These are phyloP conservation scores for Scaptodrosophila lebanonensis DNA, from an alignment of 1,140 invertebrate species.

Conservation along the genomic window DNA sequence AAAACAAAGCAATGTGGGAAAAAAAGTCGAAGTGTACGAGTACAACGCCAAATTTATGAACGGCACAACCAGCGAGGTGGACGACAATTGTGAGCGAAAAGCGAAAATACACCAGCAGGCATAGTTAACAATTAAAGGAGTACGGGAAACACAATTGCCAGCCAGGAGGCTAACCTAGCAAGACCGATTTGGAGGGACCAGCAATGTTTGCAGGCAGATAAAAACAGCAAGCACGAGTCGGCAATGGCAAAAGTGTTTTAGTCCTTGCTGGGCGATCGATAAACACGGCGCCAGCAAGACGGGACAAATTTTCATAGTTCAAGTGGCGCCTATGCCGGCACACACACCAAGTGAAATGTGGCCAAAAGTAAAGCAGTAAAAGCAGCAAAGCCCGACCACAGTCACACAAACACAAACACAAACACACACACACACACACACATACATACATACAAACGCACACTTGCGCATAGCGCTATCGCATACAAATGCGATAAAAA, in stretches of 20 bases:
- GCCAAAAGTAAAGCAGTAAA: slow-evolving; percentile 66
- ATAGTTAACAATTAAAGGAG: background rate
- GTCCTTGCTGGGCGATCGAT: slow-evolving; percentile 64
- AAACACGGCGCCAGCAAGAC: slow-evolving; percentile 69
- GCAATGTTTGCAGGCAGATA: slow-evolving; percentile 69
- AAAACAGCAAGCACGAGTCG: slow-evolving; percentile 17
- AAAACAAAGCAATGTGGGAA: background rate
- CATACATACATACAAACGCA: background rate
- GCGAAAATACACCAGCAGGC: slow-evolving; percentile 62
- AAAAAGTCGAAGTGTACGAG: slow-evolving; percentile 22
- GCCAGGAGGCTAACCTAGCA: slow-evolving; percentile 20
- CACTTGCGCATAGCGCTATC: too few relatives aligned
- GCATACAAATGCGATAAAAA: slow-evolving; percentile 67
- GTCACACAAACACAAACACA: slow-evolving; percentile 25
- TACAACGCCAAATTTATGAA: slow-evolving; percentile 69
- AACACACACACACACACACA: slow-evolving; percentile 26
- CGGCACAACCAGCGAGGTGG: slow-evolving; percentile 51
- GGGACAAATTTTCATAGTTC: slow-evolving; percentile 76
- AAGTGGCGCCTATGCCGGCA: slow-evolving; percentile 71
- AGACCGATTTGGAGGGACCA: background rate
- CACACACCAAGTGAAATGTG: slow-evolving; percentile 47
- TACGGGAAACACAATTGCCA: slow-evolving; percentile 25
- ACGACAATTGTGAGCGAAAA: slow-evolving; percentile 26
- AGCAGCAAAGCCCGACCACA: too few relatives aligned
- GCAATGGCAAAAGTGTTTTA: slow-evolving; percentile 73